phyloP scores from a whole-genome alignment of 2,113 vertebrate genomes.

The Rhegmatorhina hoffmannsi region DNA sequence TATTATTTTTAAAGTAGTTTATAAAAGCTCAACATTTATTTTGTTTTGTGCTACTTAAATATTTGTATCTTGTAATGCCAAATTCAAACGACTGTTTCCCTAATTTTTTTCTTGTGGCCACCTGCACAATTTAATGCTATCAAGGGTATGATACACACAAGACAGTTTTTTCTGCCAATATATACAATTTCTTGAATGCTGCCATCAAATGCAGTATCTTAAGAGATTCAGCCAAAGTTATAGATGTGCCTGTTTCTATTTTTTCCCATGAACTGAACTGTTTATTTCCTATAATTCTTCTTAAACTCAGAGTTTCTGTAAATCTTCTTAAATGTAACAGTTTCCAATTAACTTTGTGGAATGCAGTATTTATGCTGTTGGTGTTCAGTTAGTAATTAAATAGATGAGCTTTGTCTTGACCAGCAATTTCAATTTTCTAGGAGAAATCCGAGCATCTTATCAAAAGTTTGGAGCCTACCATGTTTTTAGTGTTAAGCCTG shows the following conservation, averaged over 20 bases:
- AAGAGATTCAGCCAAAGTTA: neutral
- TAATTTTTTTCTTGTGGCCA: neutral
- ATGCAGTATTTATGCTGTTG: neutral
- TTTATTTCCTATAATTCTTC: neutral
- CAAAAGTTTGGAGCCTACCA: neutral
- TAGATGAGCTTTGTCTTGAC: neutral
- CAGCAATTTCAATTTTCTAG: neutral
- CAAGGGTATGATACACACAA: rapidly evolving
- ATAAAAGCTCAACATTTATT: neutral
- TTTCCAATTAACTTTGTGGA: neutral
- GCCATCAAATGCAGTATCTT: neutral
- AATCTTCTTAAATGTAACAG: neutral
- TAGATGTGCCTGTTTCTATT: neutral
- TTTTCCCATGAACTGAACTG: neutral
- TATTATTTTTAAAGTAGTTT: neutral
- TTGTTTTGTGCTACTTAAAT: neutral
- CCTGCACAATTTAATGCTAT: neutral
- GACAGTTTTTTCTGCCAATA: neutral
- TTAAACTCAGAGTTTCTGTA: neutral
- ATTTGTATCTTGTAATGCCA: neutral
- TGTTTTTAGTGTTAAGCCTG: neutral
- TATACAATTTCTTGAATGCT: neutral
- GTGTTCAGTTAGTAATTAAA: neutral
- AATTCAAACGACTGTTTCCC: neutral
- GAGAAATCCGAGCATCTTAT: neutral